A percentile compares a stretch with the other conserved stretches of the same genome.
phyloP scores from a whole-genome alignment of 30 jellyfish, hydroid and myxozoan species.

The Aurelia aurita region DNA sequence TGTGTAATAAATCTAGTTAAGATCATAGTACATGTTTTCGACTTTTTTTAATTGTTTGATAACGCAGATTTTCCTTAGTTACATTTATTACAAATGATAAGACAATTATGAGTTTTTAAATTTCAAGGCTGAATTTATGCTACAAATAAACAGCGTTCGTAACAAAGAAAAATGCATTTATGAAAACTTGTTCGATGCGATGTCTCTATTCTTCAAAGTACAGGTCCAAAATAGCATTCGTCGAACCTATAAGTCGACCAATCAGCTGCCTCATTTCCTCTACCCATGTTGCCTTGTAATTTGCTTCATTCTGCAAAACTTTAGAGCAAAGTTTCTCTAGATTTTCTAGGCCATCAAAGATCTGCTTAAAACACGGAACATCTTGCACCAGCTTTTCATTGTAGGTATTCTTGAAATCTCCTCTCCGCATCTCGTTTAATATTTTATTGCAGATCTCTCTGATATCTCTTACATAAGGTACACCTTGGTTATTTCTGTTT shows the following conservation, averaged over 20 bases:
- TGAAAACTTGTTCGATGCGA: background rate
- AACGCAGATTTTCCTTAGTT: no score
- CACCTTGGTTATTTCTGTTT: constrained; percentile 66
- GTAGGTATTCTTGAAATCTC: constrained; percentile 37
- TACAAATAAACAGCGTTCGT: background rate
- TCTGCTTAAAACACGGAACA: constrained; percentile 52
- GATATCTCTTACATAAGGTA: constrained; percentile 59
- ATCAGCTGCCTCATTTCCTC: constrained; percentile 78
- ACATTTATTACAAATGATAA: no score
- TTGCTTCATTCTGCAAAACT: constrained; percentile 72
- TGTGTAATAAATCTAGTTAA: no score
- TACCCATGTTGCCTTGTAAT: constrained; percentile 78
- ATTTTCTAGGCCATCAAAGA: constrained; percentile 43
- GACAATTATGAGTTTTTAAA: no score
- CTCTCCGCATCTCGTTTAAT: constrained; percentile 50
- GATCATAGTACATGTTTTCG: no score
- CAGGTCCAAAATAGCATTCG: constrained; percentile 73
- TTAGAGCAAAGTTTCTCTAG: constrained; percentile 59
- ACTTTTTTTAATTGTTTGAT: no score
- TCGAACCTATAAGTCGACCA: constrained; percentile 70
- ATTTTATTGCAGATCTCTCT: constrained; percentile 63
- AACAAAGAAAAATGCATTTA: background rate
- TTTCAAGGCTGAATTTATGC: background rate
- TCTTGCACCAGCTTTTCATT: constrained; percentile 39
- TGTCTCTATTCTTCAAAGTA: constrained; percentile 58